phyloP scores from a whole-genome alignment of 2,888 invertebrate genomes.

The Eristalis pertinax region DNA sequence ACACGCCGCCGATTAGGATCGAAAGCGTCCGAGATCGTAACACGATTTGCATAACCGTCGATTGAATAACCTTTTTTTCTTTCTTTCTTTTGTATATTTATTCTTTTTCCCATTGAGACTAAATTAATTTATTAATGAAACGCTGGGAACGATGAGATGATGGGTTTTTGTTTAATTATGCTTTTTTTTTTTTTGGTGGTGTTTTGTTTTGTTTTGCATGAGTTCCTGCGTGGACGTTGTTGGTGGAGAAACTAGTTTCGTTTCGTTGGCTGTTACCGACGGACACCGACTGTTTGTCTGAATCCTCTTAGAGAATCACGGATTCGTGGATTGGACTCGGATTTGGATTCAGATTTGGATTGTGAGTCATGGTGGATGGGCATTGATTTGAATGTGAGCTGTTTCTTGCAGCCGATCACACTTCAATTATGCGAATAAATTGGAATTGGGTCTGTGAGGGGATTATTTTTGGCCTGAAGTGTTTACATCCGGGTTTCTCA shows the following conservation, averaged over 20 bases:
- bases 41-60: background rate
- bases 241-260: background rate
- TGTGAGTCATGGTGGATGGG: background rate
- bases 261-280: background rate
- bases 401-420: background rate
- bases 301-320: background rate
- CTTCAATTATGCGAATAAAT: background rate
- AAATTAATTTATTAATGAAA: constrained; percentile 33
- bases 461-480: background rate
- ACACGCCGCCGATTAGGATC: background rate
- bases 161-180: background rate
- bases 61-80: background rate
- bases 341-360: background rate
- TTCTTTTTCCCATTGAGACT: constrained; percentile 14
- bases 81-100: background rate
- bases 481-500: background rate
- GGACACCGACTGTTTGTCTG: background rate
- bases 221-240: background rate
- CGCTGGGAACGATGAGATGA: constrained; percentile 4
- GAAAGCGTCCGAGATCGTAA: background rate
- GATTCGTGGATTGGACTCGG: background rate
- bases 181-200: no score
- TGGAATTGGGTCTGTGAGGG: background rate
- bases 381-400: background rate
- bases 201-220: background rate